Percentiles rank a stretch among this genome's conserved stretches.
Evolutionary conservation across 2,113 vertebrate species (phyloP).

Genomic region (Gambusia affinis): DNA sequence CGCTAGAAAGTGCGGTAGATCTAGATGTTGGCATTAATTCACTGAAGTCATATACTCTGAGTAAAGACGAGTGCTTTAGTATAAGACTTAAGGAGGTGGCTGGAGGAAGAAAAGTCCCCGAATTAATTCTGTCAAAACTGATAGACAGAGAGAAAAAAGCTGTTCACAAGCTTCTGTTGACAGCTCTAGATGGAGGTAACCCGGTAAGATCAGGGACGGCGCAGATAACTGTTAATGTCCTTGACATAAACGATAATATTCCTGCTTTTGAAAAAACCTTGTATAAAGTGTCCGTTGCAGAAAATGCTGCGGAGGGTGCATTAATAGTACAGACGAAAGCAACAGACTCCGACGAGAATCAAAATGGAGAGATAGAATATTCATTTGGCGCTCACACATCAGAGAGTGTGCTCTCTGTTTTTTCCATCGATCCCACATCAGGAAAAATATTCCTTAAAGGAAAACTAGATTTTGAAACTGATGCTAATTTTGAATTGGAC

Average conservation of each 20-base stretch:
- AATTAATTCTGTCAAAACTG: slow-evolving; percentile 72
- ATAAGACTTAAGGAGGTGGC: slow-evolving; percentile 70
- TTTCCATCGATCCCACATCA: slow-evolving; percentile 65
- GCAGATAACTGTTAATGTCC: slow-evolving; percentile 60
- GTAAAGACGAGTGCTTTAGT: slow-evolving; percentile 69
- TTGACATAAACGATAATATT: slow-evolving; percentile 88
- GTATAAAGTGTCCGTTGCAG: slow-evolving; percentile 39
- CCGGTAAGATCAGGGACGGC: slow-evolving; percentile 61
- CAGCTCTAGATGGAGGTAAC: slow-evolving; percentile 74
- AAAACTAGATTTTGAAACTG: slow-evolving; percentile 83
- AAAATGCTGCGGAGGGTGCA: slow-evolving; percentile 25
- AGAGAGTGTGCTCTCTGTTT: slow-evolving; percentile 31
- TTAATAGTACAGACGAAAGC: slow-evolving; percentile 46
- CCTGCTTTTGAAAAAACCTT: slow-evolving; percentile 77
- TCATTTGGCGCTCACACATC: slow-evolving; percentile 76
- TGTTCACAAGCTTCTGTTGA: slow-evolving; percentile 62
- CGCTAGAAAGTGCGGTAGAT: slow-evolving; percentile 70
- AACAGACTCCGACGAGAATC: slow-evolving; percentile 73
- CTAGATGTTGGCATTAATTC: slow-evolving; percentile 70
- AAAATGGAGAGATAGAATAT: slow-evolving; percentile 81
- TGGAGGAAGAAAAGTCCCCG: slow-evolving; percentile 65
- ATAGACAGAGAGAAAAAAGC: slow-evolving; percentile 76
- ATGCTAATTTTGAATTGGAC: slow-evolving; percentile 63
- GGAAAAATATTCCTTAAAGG: slow-evolving; percentile 68
- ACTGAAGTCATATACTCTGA: slow-evolving; percentile 65